A percentile compares a stretch with the other conserved stretches of the same genome.
Evolutionary conservation across 2,888 invertebrate species (phyloP).

Genomic region (Drosophila birchii): DNA sequence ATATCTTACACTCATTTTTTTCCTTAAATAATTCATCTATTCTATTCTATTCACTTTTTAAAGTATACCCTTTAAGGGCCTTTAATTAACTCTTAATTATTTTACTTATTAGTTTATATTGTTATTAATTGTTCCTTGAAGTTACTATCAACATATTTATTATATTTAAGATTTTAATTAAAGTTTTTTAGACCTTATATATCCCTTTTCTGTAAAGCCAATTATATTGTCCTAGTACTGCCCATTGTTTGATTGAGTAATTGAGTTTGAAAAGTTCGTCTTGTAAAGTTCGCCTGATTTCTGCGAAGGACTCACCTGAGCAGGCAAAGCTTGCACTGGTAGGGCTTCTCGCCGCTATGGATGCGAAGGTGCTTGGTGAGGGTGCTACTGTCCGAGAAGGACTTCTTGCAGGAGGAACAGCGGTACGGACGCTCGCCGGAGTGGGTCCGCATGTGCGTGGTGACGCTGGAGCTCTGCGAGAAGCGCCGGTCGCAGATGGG

Average conservation of each 20-base stretch:
- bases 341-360: constrained; percentile 94
- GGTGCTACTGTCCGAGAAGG: constrained; percentile 99
- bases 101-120: not conserved
- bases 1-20: not conserved
- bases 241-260: not conserved
- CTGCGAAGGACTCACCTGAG: constrained; percentile 87
- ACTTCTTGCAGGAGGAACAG: constrained; percentile 98
- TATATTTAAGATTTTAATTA: not conserved
- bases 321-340: constrained; percentile 98
- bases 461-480: constrained; percentile 97
- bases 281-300: too few relatives aligned
- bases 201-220: not conserved
- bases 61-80: not conserved
- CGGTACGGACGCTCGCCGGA: constrained; percentile 99
- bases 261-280: constrained; percentile 24
- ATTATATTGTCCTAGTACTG: not conserved
- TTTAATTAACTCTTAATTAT: not conserved
- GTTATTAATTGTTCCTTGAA: not conserved
- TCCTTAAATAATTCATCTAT: too few relatives aligned
- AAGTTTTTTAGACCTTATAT: too few relatives aligned
- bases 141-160: not conserved
- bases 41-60: not conserved
- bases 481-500: constrained; percentile 98
- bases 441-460: constrained; percentile 99
- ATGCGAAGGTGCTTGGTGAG: constrained; percentile 96